phyloP scores from a whole-genome alignment of 2,888 invertebrate species.

The Nasonovia ribisnigri region DNA sequence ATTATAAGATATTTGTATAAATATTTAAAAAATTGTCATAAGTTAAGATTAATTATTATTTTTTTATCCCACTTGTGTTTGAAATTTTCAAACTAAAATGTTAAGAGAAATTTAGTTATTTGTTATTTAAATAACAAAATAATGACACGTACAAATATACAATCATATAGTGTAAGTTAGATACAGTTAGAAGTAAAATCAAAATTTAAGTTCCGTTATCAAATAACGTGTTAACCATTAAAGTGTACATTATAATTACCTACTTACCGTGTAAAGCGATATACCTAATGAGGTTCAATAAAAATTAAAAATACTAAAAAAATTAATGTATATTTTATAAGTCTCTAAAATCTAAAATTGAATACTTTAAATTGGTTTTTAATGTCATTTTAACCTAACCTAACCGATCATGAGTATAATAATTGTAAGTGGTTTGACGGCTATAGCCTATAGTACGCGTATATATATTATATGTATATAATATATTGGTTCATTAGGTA shows the following conservation, averaged over 20 bases:
- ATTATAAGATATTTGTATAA: neutral
- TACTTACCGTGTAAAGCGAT: neutral
- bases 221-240: neutral
- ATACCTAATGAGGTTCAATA: neutral
- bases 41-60: neutral
- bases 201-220: neutral
- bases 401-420: neutral
- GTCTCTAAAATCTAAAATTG: neutral
- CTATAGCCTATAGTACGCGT: no score
- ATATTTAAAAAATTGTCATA: neutral
- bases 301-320: neutral
- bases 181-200: neutral
- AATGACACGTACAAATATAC: no score
- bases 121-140: neutral
- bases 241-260: neutral
- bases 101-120: no score
- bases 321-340: neutral
- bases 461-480: neutral
- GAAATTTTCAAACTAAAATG: neutral
- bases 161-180: neutral
- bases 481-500: neutral
- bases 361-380: slow-evolving; percentile 34
- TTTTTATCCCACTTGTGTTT: neutral
- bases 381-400: neutral
- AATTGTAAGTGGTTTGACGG: neutral